These are phyloP conservation scores for Allobates femoralis DNA, from an alignment of 2,797 vertebrate species.

Conservation along the genomic window DNA sequence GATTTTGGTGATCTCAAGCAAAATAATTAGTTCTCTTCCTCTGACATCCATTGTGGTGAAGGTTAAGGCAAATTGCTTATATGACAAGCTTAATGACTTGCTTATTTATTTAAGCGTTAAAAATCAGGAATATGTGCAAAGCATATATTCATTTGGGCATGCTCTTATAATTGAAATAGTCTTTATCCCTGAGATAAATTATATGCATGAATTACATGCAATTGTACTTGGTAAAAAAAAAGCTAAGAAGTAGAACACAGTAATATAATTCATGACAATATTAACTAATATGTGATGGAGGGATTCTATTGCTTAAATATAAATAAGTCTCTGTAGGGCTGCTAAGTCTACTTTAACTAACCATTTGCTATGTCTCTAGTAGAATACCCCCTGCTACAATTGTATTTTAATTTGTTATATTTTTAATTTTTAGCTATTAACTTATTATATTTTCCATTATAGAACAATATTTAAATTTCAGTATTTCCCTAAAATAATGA, in stretches of 20 bases:
- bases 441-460: too few species aligned
- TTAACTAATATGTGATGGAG: neutral
- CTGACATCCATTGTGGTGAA: slow-evolving; percentile 40
- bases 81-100: slow-evolving; percentile 46
- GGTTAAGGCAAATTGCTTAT: slow-evolving; percentile 39
- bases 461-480: too few species aligned
- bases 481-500: too few species aligned
- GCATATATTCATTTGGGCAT: slow-evolving; percentile 30
- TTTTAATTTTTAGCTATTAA: too few species aligned
- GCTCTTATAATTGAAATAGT: slow-evolving; percentile 49
- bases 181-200: slow-evolving; percentile 24
- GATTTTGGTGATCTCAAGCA: slow-evolving; percentile 44
- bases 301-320: neutral
- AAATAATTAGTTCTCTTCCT: slow-evolving; percentile 44
- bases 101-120: slow-evolving; percentile 47
- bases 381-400: too few species aligned
- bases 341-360: too few species aligned
- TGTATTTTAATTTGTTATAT: too few species aligned
- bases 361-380: too few species aligned
- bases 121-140: slow-evolving; percentile 52
- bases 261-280: neutral
- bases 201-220: slow-evolving; percentile 1
- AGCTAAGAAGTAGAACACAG: neutral
- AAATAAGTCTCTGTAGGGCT: neutral
- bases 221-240: slow-evolving; percentile 3